Evolutionary conservation across 2,888 invertebrate genomes (phyloP), one percentile per base, ranked within the genome.

Genomic region (Atrina japonica): DNA sequence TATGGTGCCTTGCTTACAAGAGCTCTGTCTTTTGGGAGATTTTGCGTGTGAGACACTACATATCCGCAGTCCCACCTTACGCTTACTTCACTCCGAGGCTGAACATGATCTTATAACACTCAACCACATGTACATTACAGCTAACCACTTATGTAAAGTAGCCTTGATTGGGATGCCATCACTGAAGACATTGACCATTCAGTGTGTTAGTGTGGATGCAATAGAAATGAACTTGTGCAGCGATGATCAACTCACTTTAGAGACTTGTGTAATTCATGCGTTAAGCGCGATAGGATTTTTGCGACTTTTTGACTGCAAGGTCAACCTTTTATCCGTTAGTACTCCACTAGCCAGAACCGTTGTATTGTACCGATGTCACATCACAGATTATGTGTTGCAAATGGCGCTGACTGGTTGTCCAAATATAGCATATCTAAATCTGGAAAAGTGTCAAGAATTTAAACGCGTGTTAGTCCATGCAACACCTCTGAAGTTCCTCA

Each of bases 201-300:
- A 85, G 70, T 85, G 85, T 56, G 83, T 83, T 16, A 83, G 83
- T 55, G 83, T 85, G 7, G 85, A 85, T 70, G 74, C 77, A 21
- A 84, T 85, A 45, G 83, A 85, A 56, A 75, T 85, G 43, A 85
- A 85, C 58, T 73, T 84, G 1, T 85, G 84, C 59, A 85, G 85
- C 55, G 84, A 84, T 63, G 85, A 84, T 41, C 85, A 84, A 71
- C 67, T 85, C 11, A 76, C 73, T 50, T 76, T 85, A 3, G 83
- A 85, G 47, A 82, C 85, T 0, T 85, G 83, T 56, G 76, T 85
- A 30, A 83, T 85, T 9, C 84, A 84, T 30, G 85, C 85, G 0
- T 53, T 84, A 58, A 80, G 80, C 18, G 78, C 83, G 2, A 83
- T 85, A 1, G 85, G 85, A 11, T 84, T 84, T 61, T 72, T 85